Conservation (phyloP, 2,888 invertebrate species). For the Electrophaes corylata region DNA sequence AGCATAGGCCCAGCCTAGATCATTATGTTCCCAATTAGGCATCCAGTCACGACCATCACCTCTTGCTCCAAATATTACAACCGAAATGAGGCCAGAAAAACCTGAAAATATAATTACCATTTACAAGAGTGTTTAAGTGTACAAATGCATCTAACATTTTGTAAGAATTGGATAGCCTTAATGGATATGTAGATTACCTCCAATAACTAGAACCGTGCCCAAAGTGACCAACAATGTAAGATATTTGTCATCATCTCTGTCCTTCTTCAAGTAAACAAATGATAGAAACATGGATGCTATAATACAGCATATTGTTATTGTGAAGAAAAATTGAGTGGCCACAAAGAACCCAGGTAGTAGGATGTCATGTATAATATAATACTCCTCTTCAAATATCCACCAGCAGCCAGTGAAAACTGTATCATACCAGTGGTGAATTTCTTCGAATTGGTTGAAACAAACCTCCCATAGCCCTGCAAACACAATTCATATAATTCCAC, state of each 20-base stretch:
- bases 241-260: conserved; percentile 90
- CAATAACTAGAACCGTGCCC: conserved; percentile 88
- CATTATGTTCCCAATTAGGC: conserved; percentile 98
- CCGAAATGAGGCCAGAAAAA: conserved; percentile 91
- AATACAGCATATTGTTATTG: conserved; percentile 92
- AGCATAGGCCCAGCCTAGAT: conserved; percentile 97
- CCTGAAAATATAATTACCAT: conserved; percentile 74
- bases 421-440: conserved; percentile 94
- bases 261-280: conserved; percentile 88
- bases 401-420: conserved; percentile 93
- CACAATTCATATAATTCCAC: background rate
- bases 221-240: conserved; percentile 89
- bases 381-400: conserved; percentile 99
- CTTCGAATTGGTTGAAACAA: conserved; percentile 94
- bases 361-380: conserved; percentile 96
- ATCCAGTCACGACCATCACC: conserved; percentile 97
- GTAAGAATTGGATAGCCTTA: too few species aligned
- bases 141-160: too few species aligned
- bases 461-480: conserved; percentile 96
- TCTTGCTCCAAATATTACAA: conserved; percentile 94
- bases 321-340: conserved; percentile 96
- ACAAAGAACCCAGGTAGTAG: conserved; percentile 96
- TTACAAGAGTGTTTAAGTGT: background rate
- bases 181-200: conserved; percentile 77
- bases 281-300: conserved; percentile 90